Conservation (phyloP, 2,888 invertebrate species). For the Chromoteleia sp. region DNA sequence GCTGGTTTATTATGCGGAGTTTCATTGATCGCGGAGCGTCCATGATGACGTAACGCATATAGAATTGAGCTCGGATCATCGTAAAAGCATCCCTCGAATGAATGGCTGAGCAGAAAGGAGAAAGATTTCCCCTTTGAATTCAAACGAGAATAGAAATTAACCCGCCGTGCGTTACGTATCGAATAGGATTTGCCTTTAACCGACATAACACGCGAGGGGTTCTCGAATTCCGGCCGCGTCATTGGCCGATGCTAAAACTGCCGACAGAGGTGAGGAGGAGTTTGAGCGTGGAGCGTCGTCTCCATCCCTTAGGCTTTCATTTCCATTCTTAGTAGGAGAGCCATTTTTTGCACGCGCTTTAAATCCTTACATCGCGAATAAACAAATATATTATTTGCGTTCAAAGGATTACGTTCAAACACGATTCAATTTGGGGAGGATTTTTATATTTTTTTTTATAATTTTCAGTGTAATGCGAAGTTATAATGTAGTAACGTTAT, state of each 20-base stretch:
- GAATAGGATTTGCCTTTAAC: constrained; percentile 69
- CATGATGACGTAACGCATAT: constrained; percentile 61
- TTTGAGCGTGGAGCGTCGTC: constrained; percentile 47
- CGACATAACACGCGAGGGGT: constrained; percentile 65
- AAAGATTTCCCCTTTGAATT: constrained; percentile 57
- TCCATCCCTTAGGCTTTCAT: constrained; percentile 67
- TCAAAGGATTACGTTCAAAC: constrained; percentile 15
- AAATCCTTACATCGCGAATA: constrained; percentile 49
- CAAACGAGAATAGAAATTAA: constrained; percentile 64
- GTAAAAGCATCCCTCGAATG: constrained; percentile 64
- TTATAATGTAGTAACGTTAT: background rate
- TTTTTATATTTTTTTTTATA: constrained; percentile 1
- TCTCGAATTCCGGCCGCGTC: constrained; percentile 57
- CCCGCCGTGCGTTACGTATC: constrained; percentile 60
- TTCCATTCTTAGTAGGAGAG: constrained; percentile 68
- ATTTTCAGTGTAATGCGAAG: background rate
- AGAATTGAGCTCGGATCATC: constrained; percentile 64
- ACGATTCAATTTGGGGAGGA: constrained; percentile 8
- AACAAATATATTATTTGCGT: constrained; percentile 54
- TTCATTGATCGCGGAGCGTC: constrained; percentile 65
- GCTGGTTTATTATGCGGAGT: constrained; percentile 51
- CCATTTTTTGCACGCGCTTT: constrained; percentile 61
- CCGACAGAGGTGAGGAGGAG: constrained; percentile 65
- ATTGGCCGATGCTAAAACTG: constrained; percentile 54
- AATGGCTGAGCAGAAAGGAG: constrained; percentile 59